Conservation (phyloP, 2,888 invertebrate species). For the Tinea semifulvella region DNA sequence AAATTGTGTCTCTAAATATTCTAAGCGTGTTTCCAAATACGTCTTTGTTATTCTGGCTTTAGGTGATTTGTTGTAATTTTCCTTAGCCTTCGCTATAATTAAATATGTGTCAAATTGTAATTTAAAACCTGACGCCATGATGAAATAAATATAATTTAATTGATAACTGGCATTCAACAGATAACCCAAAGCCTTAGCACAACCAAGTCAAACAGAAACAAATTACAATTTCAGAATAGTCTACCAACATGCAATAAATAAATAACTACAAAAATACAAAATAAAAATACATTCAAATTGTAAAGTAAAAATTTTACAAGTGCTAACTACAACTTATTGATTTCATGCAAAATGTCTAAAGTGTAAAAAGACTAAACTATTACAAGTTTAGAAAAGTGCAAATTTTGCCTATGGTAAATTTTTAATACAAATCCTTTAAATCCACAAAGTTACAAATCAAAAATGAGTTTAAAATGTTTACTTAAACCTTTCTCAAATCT, state of each 20-base stretch:
- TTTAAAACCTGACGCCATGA: neutral
- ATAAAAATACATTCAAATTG: too few species aligned
- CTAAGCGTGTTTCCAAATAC: constrained; percentile 11
- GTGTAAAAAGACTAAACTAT: too few species aligned
- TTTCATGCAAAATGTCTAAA: too few species aligned
- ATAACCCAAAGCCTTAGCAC: neutral
- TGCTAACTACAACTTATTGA: too few species aligned
- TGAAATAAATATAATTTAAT: neutral
- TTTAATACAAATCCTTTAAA: too few species aligned
- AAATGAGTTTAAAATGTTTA: too few species aligned
- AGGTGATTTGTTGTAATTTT: constrained; percentile 16
- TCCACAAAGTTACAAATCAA: too few species aligned
- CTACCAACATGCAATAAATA: neutral
- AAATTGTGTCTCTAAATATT: neutral
- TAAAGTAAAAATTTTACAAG: too few species aligned
- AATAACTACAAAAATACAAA: too few species aligned
- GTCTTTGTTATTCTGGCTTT: constrained; percentile 14
- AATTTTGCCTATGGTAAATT: too few species aligned
- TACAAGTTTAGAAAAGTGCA: too few species aligned
- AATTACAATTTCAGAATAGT: neutral
- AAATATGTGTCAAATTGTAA: neutral
- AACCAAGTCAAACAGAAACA: neutral
- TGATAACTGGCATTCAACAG: neutral
- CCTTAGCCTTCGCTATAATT: constrained; percentile 13
- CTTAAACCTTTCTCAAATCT: too few species aligned